Evolutionary conservation across 2,797 vertebrate species (phyloP).

Genomic region (Amniataba percoides): DNA sequence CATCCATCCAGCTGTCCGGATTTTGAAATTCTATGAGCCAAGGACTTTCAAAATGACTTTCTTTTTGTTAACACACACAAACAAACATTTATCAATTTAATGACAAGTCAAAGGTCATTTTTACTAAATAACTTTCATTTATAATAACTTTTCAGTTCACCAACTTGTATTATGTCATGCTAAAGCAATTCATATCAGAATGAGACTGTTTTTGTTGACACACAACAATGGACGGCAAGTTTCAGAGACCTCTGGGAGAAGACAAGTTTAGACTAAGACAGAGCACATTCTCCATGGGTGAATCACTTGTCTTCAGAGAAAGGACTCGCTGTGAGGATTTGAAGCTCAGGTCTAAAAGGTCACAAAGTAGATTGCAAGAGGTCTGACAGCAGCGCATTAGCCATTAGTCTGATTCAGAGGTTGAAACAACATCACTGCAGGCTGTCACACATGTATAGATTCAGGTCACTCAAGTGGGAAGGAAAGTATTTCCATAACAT

Average conservation of each 20-base stretch:
- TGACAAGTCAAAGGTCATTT: not conserved
- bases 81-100: too few species aligned
- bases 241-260: conserved; percentile 45
- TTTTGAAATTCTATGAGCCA: not conserved
- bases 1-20: too few species aligned
- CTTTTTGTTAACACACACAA: too few species aligned
- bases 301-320: conserved; percentile 66
- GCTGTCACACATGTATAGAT: conserved; percentile 50
- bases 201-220: conserved; percentile 32
- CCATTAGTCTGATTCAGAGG: conserved; percentile 65
- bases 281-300: conserved; percentile 65
- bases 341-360: conserved; percentile 56
- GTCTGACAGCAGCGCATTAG: conserved; percentile 57
- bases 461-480: conserved; percentile 42
- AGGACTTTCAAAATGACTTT: too few species aligned
- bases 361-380: conserved; percentile 43
- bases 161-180: not conserved
- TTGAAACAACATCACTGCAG: conserved; percentile 55
- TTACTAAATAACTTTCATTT: not conserved
- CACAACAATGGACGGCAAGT: conserved; percentile 19
- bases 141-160: not conserved
- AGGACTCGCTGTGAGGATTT: conserved; percentile 40
- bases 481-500: conserved; percentile 29
- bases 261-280: conserved; percentile 69
- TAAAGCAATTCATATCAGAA: conserved; percentile 9